These are phyloP conservation scores for Cataglyphis livida DNA, from an alignment of 2,888 invertebrate genomes.

Conservation along the genomic window DNA sequence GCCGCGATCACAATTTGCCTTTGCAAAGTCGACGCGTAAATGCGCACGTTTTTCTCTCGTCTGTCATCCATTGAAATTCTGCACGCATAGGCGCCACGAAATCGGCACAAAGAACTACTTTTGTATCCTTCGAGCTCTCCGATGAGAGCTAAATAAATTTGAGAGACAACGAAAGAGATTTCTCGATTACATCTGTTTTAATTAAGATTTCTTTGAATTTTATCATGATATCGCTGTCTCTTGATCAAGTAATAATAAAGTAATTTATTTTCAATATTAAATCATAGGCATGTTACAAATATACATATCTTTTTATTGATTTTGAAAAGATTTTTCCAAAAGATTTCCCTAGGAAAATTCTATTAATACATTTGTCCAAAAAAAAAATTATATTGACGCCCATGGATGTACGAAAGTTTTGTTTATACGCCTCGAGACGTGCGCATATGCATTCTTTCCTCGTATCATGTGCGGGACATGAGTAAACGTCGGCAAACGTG, in stretches of 20 bases:
- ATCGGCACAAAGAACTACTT: not conserved
- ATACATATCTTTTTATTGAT: not conserved
- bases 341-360: not conserved
- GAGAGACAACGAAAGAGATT: not conserved
- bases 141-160: not conserved
- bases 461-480: conserved; percentile 60
- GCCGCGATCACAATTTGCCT: conserved; percentile 55
- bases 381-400: not conserved
- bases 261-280: not conserved
- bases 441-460: conserved; percentile 31
- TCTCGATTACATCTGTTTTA: too few relatives aligned
- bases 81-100: not conserved
- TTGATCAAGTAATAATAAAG: not conserved
- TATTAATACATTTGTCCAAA: not conserved
- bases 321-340: not conserved
- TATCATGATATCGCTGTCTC: not conserved
- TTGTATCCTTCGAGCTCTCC: not conserved
- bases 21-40: conserved; percentile 50
- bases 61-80: not conserved
- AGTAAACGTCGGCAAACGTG: conserved; percentile 66
- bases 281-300: not conserved
- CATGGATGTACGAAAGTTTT: conserved; percentile 33
- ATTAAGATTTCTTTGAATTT: not conserved
- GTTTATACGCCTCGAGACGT: conserved; percentile 13
- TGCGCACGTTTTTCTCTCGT: conserved; percentile 46